Evolutionary conservation across 2,797 vertebrate genomes (phyloP).

Genomic region (Artibeus lituratus): DNA sequence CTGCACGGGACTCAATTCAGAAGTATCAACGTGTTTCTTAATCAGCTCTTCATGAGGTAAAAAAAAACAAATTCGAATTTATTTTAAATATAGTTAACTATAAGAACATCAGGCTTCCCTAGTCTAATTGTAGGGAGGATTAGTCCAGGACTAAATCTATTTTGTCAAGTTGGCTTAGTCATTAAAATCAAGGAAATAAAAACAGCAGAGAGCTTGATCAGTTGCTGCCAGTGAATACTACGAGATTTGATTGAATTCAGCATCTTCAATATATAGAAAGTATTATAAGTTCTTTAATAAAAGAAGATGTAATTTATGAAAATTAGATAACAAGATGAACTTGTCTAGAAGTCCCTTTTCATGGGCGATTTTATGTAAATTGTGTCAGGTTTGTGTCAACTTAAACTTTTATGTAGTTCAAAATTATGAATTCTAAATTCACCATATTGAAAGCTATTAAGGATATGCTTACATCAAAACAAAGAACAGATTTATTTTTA

Average conservation of each 20-base stretch:
- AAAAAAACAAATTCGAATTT: background rate
- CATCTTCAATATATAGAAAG: background rate
- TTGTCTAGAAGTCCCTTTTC: background rate
- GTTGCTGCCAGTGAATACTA: background rate
- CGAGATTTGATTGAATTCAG: background rate
- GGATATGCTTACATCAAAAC: background rate
- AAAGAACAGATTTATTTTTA: background rate
- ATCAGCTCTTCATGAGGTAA: background rate
- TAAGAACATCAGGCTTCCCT: background rate
- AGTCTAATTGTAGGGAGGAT: background rate
- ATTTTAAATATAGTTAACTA: background rate
- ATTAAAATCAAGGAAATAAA: background rate
- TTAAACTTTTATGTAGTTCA: background rate
- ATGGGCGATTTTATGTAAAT: background rate
- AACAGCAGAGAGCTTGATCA: background rate
- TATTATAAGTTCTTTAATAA: background rate
- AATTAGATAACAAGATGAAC: background rate
- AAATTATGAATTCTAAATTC: background rate
- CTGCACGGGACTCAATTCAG: background rate
- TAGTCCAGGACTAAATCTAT: background rate
- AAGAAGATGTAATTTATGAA: background rate
- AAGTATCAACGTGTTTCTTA: background rate
- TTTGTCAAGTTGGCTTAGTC: background rate
- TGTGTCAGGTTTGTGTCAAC: background rate
- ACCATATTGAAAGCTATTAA: background rate